Evolutionary conservation across 1,140 invertebrate genomes (phyloP).

Genomic region (Platyura marginata): DNA sequence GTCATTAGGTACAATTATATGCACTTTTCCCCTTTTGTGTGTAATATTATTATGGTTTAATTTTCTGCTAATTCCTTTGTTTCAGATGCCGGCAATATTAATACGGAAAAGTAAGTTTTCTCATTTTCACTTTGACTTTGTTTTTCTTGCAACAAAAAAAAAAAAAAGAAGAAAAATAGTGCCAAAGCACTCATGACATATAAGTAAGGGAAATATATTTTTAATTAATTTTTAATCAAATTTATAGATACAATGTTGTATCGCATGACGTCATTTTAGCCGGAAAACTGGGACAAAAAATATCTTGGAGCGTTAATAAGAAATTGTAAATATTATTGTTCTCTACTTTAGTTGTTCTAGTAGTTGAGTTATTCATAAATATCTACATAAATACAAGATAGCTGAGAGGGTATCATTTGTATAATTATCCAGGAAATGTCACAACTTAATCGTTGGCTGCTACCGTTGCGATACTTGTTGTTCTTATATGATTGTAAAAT

Average conservation of each 20-base stretch:
- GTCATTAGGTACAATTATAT: constrained; percentile 28
- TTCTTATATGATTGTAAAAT: no score
- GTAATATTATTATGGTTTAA: not conserved
- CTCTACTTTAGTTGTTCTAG: no score
- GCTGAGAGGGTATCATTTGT: no score
- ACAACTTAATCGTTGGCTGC: no score
- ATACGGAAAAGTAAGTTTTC: constrained; percentile 7
- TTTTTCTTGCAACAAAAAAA: not conserved
- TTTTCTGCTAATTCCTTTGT: not conserved
- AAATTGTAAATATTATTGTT: constrained; percentile 13
- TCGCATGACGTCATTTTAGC: constrained; percentile 46
- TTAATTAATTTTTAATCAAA: not conserved
- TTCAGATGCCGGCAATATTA: constrained; percentile 17
- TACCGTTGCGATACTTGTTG: no score
- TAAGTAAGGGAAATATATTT: not conserved
- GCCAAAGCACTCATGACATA: not conserved
- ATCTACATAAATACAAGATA: no score
- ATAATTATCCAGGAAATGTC: no score
- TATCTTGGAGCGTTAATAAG: constrained; percentile 50
- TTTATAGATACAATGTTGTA: constrained; percentile 19
- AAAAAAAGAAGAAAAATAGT: not conserved
- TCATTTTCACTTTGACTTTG: no score
- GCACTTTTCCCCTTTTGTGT: constrained; percentile 8
- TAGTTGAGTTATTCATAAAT: not conserved
- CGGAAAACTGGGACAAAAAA: constrained; percentile 34